These are phyloP conservation scores for Picus viridis DNA, from an alignment of 2,797 vertebrate species.

Conservation along the genomic window DNA sequence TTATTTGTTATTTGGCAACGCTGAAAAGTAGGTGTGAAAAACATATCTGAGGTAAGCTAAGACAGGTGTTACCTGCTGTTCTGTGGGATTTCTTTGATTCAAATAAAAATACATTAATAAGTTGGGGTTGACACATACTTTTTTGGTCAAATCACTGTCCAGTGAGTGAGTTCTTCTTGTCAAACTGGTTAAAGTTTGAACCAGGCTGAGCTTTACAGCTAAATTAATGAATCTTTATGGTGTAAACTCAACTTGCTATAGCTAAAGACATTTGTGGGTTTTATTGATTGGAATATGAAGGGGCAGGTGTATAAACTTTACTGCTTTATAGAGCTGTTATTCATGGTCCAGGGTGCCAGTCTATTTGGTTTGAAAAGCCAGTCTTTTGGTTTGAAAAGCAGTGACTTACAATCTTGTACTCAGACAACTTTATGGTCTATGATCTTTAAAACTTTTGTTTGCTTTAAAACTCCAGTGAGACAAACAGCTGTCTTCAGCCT, in stretches of 20 bases:
- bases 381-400: neutral
- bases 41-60: neutral
- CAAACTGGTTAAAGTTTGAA: neutral
- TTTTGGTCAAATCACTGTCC: neutral
- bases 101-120: neutral
- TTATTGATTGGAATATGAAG: neutral
- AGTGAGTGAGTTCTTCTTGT: neutral
- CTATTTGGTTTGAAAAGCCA: neutral
- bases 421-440: neutral
- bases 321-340: neutral
- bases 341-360: neutral
- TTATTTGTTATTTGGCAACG: neutral
- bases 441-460: neutral
- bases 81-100: neutral
- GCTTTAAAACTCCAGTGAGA: neutral
- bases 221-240: neutral
- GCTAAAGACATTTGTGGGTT: neutral
- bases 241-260: neutral
- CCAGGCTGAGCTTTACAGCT: neutral
- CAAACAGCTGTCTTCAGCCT: neutral
- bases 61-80: neutral
- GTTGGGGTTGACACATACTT: neutral
- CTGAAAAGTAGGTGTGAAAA: neutral
- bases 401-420: neutral
- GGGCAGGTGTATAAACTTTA: neutral